A percentile compares a stretch with the other conserved stretches of the same genome.
Conservation (phyloP, 2,888 invertebrate species). For the Tipula unca region DNA sequence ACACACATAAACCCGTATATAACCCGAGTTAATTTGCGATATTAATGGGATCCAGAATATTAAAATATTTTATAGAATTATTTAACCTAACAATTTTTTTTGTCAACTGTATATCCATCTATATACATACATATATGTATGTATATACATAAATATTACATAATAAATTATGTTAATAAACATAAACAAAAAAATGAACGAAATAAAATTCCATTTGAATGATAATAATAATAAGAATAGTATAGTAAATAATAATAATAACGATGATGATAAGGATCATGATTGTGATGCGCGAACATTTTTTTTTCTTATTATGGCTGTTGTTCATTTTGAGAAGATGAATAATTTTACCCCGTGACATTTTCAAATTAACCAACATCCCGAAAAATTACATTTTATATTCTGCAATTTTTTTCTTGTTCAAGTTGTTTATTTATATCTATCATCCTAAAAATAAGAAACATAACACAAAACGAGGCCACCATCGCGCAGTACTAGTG, state of each 20-base stretch:
- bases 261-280: neutral
- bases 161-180: constrained; percentile 14
- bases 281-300: neutral
- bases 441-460: neutral
- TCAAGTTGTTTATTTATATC: neutral
- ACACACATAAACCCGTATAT: neutral
- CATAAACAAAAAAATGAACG: neutral
- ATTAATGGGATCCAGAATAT: neutral
- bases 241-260: neutral
- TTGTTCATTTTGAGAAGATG: neutral
- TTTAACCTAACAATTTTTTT: neutral
- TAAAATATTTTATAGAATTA: neutral
- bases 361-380: constrained; percentile 8
- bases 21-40: neutral
- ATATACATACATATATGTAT: neutral
- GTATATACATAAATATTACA: neutral
- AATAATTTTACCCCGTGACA: neutral
- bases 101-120: neutral
- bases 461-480: neutral
- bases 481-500: neutral
- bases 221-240: neutral
- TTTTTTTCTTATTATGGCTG: neutral
- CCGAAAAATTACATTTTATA: constrained; percentile 8
- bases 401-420: neutral
- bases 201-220: neutral